Base-by-base conservation (phyloP, 2,113 vertebrate species). In the Xenopus borealis region DNA sequence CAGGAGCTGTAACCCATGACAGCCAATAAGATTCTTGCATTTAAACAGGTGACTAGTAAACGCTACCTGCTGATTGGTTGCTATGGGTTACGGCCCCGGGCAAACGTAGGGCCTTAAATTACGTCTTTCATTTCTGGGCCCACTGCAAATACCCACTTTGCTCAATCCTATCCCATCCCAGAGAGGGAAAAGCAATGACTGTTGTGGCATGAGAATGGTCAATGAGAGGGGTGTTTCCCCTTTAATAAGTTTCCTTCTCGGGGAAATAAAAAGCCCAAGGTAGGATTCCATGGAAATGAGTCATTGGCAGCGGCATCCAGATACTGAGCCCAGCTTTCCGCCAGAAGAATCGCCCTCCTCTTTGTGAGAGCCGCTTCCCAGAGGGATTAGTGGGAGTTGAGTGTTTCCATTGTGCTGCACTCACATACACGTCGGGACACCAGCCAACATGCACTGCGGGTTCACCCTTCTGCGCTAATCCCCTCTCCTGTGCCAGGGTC, bases 241-340 rank as follows among this genome's bases (percentile, higher is more conserved):
- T 88, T 89, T 88, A 86, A 88, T 90, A 90, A 91, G 92, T 93
- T 91, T 92, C 92, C 93, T 93, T 95, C 89, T 91, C 90, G 91
- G 93, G 90, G 89, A 94, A 95, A 91, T 88, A 89, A 93, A 92
- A 86, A 89, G 23, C 85, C 88, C 86, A 94, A 94, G 92, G 91
- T 94, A 91, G 89, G 86, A 95, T 95, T 94, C 91, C 92, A 90
- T 93, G 92, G 91, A 85, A 88, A 85, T 91, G 90, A 93, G 89
- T 94, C 93, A 90, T 82, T 93, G 92, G 91, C 92, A 90, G 87
- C 57, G 23, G 84, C 80, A 78, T 79, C 82, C 14, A 82, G 83
- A 89, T 89, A 88, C 85, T 79, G 79, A 85, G 14, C 88, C 92
- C 89, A 91, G 87, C 84, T 83, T 85, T 18, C 59, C 80, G 23